Evolutionary conservation across 2,113 vertebrate genomes (phyloP).

Genomic region (Sialia sialis): DNA sequence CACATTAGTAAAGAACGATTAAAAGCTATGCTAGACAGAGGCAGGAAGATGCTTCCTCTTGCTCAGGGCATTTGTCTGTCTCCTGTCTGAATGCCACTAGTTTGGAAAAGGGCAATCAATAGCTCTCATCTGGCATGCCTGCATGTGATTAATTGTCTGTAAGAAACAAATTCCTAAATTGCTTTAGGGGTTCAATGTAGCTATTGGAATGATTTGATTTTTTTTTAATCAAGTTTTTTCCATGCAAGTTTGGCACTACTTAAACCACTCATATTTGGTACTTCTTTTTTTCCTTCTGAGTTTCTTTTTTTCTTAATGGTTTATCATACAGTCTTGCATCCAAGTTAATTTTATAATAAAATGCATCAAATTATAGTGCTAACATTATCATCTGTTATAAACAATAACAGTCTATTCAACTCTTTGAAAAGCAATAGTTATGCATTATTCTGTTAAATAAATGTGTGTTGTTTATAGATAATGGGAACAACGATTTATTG

Average conservation of each 20-base stretch:
- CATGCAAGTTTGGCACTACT: constrained; percentile 44
- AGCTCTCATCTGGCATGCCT: constrained; percentile 85
- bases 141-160: constrained; percentile 86
- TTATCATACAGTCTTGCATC: background rate
- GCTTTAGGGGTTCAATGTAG: constrained; percentile 76
- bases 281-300: background rate
- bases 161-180: constrained; percentile 80
- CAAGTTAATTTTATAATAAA: constrained; percentile 26
- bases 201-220: constrained; percentile 72
- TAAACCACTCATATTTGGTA: constrained; percentile 31
- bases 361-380: background rate
- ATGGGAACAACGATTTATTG: background rate
- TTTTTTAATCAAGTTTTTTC: constrained; percentile 61
- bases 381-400: background rate
- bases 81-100: constrained; percentile 86
- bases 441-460: constrained; percentile 13
- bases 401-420: background rate
- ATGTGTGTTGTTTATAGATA: background rate
- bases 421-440: constrained; percentile 6
- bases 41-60: constrained; percentile 73
- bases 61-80: constrained; percentile 85
- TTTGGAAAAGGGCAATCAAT: constrained; percentile 92
- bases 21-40: constrained; percentile 76
- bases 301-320: background rate
- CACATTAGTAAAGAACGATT: constrained; percentile 87